phyloP scores from a whole-genome alignment of 2,113 vertebrate genomes.

The Scopus umbretta region DNA sequence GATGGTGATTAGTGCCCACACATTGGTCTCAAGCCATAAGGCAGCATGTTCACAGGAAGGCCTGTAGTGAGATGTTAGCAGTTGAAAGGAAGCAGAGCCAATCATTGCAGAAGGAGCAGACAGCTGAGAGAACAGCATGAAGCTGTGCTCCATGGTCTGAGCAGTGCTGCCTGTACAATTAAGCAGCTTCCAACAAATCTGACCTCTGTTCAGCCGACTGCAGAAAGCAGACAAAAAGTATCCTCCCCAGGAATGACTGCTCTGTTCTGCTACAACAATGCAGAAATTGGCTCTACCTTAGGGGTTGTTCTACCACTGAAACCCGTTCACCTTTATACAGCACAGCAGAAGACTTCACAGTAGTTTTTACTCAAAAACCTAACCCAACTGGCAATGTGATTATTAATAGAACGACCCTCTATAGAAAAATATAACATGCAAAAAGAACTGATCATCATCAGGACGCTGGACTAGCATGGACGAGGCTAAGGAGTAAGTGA shows the following conservation, averaged over 20 bases:
- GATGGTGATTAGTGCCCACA: constrained; percentile 47
- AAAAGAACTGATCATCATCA: neutral
- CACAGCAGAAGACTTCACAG: neutral
- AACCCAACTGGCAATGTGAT: neutral
- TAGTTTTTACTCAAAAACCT: constrained; percentile 13
- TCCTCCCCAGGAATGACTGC: constrained; percentile 35
- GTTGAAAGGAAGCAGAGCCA: constrained; percentile 29
- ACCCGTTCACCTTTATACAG: constrained; percentile 16
- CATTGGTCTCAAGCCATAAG: constrained; percentile 39
- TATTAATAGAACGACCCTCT: constrained; percentile 6
- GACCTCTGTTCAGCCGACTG: constrained; percentile 20
- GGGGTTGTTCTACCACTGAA: constrained; percentile 25
- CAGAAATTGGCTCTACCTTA: constrained; percentile 6
- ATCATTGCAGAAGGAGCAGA: constrained; percentile 42
- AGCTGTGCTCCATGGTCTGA: constrained; percentile 39
- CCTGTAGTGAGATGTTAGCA: neutral
- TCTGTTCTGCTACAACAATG: constrained; percentile 38
- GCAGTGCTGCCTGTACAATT: constrained; percentile 47
- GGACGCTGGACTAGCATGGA: neutral
- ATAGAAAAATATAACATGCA: neutral
- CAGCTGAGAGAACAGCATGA: constrained; percentile 57
- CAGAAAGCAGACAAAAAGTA: constrained; percentile 48
- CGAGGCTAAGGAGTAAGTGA: neutral
- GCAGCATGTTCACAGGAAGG: constrained; percentile 39
- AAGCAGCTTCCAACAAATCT: constrained; percentile 46